Evolutionary conservation across 2,797 vertebrate genomes (phyloP).

Genomic region (Hyperoplus immaculatus): DNA sequence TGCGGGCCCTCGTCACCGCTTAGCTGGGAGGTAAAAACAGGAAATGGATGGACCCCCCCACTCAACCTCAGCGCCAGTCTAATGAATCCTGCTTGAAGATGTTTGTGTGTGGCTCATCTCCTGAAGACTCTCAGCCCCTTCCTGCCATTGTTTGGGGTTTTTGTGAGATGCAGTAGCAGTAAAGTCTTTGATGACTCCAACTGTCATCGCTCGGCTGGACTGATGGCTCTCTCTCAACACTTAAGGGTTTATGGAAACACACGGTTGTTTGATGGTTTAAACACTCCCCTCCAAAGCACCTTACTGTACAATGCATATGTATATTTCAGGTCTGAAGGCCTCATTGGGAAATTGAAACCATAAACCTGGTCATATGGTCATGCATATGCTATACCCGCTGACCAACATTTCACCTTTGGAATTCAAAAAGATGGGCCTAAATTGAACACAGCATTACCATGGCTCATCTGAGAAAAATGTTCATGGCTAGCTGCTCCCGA

Average conservation of each 20-base stretch:
- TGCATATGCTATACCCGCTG: too few species aligned
- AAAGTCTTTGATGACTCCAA: constrained; percentile 72
- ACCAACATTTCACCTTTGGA: not conserved
- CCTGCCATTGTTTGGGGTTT: constrained; percentile 82
- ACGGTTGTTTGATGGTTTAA: constrained; percentile 45
- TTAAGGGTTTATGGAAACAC: constrained; percentile 47
- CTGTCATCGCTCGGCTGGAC: constrained; percentile 67
- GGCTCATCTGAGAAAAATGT: constrained; percentile 21
- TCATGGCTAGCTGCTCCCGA: constrained; percentile 20
- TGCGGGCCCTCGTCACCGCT: constrained; percentile 40
- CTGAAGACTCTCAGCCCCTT: constrained; percentile 76
- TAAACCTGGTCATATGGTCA: not conserved
- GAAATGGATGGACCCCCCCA: constrained; percentile 70
- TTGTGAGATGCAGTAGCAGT: constrained; percentile 61
- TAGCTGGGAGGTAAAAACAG: constrained; percentile 77
- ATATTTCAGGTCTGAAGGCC: constrained; percentile 2
- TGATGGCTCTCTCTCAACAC: constrained; percentile 54
- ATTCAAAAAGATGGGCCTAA: constrained; percentile 5
- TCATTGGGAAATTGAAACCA: not conserved
- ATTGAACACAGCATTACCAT: constrained; percentile 9
- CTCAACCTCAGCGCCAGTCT: constrained; percentile 69
- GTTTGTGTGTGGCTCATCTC: constrained; percentile 83
- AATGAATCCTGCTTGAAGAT: constrained; percentile 76
- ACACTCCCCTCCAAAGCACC: constrained; percentile 17
- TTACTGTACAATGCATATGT: constrained; percentile 13